Base-by-base conservation (phyloP, 2,797 vertebrate species). In the Chelidonichthys spinosus region DNA sequence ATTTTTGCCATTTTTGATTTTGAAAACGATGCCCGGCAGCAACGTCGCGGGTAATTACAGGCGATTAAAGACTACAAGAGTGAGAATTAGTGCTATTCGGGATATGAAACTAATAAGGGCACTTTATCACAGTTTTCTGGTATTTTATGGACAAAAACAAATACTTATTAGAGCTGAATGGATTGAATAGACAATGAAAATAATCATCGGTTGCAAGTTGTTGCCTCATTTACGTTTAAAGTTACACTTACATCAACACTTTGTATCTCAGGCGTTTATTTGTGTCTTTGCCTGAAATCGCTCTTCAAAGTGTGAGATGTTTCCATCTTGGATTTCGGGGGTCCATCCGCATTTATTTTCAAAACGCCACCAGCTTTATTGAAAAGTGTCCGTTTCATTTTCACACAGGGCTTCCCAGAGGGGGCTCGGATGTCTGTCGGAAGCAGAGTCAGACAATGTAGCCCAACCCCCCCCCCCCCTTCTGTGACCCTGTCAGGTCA, bases 311-410 rank as follows among this genome's bases (percentile, higher is more conserved):
- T 59, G 68, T 76, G 54, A 35, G 1, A 55, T 64, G 47, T 58
- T 82, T 75, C 47, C 33, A n/a, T 63, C 52, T 60, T 35, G 50
- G 63, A 36, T 61, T 56, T 17, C 4, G 37, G 42, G 35, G 7
- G 10, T 1, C 50, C 46, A 49, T 81, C 54, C 42, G 58, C 36
- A 72, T 79, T 77, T 63, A 77, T 83, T 89, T 88, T 88, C 58
- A 66, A 76, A 75, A 87, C 81, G 69, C 88, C 85, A 88, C 80
- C 52, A 63, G 76, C 85, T 83, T 91, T 89, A 87, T 86, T 88
- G 83, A 90, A 91, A 90, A 83, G 83, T 69, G 72, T 85, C 79
- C 52, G 75, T 79, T 93, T 90, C 72, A 83, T 85, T 92, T 90
- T 90, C 83, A 74, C 76, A 78, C 81, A 59, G 64, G 67, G 54